Evolutionary conservation across 2,888 invertebrate species (phyloP), one percentile per base, ranked within the genome.

Genomic region (Cataglyphis altisquamis): DNA sequence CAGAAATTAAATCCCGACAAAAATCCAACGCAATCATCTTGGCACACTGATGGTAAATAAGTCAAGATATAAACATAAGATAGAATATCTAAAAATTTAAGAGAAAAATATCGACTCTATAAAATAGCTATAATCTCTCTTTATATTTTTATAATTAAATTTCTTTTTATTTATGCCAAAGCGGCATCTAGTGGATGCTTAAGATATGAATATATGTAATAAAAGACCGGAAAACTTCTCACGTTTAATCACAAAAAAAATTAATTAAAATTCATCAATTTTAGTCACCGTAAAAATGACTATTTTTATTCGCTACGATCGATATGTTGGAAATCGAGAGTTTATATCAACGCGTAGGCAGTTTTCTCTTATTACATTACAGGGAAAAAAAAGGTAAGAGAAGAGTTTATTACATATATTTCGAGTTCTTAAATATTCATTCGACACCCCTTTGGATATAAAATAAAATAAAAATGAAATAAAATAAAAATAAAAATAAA

Each of bases 271-370:
- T 63, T 29, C 45, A 2, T 25, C 25, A 25, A 25, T 25, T 25
- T 25, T 60, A 67, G n/a, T 66, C 41, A 18, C 41, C 15, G 25
- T 18, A n/a, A 63, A 52, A 52, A 39, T 6, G 63, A 52, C 45
- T 29, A 39, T 75, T 75, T 74, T 81, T 62, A 63, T 25, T 62
- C 81, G 48, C 25, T 63, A 39, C 48, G 52, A 81, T 81, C 72
- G 63, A 78, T 78, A 32, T 45, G 70, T 32, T 78, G 60, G 45
- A 78, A 78, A 78, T 70, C 57, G 70, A 70, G 70, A 78, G 77
- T 57, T 57, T 15, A 68, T 32, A 57, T 57, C 15, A 70, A 78
- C 18, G n/a, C 15, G 21, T 32, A 55, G 55, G 12, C 39, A 45
- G 64, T 32, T 48, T 67, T 41, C 55, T 67, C 52, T n/a, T 67